Evolutionary conservation across 2,113 vertebrate genomes (phyloP).

Genomic region (Gymnorhina tibicen): DNA sequence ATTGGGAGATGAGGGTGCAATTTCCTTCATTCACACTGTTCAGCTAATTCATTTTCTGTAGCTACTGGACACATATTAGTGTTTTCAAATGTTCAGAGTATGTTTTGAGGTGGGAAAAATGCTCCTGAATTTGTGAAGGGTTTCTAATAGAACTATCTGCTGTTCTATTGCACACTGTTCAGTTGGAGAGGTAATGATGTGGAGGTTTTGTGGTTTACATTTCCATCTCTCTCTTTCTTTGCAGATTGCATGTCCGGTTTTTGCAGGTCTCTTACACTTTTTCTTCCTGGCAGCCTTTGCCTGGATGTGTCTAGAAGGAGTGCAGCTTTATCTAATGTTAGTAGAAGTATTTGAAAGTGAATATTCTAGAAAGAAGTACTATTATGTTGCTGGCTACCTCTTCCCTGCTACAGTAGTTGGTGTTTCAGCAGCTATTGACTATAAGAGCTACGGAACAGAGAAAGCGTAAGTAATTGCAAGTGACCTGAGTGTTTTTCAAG

Average conservation of each 20-base stretch:
- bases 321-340: constrained; percentile 98
- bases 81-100: not conserved
- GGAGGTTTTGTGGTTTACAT: not conserved
- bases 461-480: constrained; percentile 90
- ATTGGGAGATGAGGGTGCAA: not conserved
- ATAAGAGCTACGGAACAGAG: constrained; percentile 92
- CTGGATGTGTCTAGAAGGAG: constrained; percentile 98
- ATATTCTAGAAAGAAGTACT: constrained; percentile 98
- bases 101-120: not conserved
- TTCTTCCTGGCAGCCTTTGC: constrained; percentile 98
- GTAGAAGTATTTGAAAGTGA: constrained; percentile 99
- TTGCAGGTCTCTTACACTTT: constrained; percentile 96
- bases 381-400: constrained; percentile 96
- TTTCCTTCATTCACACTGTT: not conserved
- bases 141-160: not conserved
- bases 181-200: not conserved
- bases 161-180: not conserved
- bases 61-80: not conserved
- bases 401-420: constrained; percentile 96
- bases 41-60: not conserved
- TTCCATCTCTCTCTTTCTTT: constrained; percentile 44
- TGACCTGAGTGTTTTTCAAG: constrained; percentile 75
- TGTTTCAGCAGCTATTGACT: constrained; percentile 95
- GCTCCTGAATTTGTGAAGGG: not conserved
- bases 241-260: constrained; percentile 94